Conservation (phyloP, 2,888 invertebrate genomes). For the Cheilosia urbana region DNA sequence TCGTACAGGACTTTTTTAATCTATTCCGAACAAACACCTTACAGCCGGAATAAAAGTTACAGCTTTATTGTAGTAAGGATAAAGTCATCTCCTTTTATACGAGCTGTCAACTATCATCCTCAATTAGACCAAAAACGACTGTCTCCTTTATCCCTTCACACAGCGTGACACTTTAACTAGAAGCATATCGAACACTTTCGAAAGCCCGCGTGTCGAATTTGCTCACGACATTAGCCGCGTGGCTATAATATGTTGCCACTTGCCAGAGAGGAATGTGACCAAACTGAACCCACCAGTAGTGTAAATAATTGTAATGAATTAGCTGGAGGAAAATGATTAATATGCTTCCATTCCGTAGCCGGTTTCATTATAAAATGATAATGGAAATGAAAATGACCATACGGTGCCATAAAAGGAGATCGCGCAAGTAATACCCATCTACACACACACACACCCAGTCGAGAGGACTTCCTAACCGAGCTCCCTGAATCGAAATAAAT, state of each 20-base stretch:
- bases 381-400: conserved; percentile 67
- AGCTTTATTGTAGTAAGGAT: too few species aligned
- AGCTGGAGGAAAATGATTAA: conserved; percentile 65
- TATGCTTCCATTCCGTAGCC: conserved; percentile 36
- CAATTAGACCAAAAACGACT: neutral
- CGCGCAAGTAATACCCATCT: conserved; percentile 34
- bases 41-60: too few species aligned
- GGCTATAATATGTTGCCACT: conserved; percentile 23
- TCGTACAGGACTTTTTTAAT: too few species aligned
- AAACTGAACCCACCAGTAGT: conserved; percentile 27
- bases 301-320: conserved; percentile 73
- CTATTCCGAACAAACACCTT: too few species aligned
- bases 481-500: conserved; percentile 71
- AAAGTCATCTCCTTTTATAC: neutral
- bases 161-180: neutral
- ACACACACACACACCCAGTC: conserved; percentile 17
- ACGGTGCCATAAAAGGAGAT: conserved; percentile 70
- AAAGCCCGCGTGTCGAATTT: conserved; percentile 46
- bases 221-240: conserved; percentile 13
- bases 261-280: conserved; percentile 60
- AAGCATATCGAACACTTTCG: conserved; percentile 3
- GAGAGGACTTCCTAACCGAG: conserved; percentile 55
- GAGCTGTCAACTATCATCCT: neutral
- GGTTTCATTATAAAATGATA: conserved; percentile 68
- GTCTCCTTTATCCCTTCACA: neutral